These are phyloP conservation scores for Gastrophysa polygoni DNA, from an alignment of 2,888 invertebrate species.

Conservation along the genomic window DNA sequence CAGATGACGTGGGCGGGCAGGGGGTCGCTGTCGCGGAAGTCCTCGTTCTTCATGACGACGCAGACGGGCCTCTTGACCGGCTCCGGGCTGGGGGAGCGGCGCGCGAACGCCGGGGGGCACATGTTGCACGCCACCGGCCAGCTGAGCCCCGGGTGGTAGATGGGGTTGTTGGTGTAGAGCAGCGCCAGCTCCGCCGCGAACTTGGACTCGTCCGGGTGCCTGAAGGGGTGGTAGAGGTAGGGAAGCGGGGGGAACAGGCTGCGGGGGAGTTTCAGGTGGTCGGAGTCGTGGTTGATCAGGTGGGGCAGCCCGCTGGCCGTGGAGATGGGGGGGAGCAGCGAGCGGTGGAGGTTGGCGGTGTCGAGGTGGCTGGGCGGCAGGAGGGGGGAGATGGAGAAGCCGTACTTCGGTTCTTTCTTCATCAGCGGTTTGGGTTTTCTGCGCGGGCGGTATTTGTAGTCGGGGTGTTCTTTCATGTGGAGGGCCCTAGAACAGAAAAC, in stretches of 20 bases:
- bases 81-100: slow-evolving; percentile 55
- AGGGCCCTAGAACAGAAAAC: slow-evolving; percentile 67
- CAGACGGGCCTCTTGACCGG: slow-evolving; percentile 64
- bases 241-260: slow-evolving; percentile 74
- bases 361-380: slow-evolving; percentile 63
- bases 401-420: slow-evolving; percentile 79
- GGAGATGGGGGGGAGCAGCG: slow-evolving; percentile 58
- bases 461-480: slow-evolving; percentile 93
- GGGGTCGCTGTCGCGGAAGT: slow-evolving; percentile 60
- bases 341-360: slow-evolving; percentile 58
- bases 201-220: slow-evolving; percentile 64
- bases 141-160: slow-evolving; percentile 61
- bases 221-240: slow-evolving; percentile 71
- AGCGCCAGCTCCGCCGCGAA: slow-evolving; percentile 74
- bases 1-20: slow-evolving; percentile 74
- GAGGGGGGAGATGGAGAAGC: slow-evolving; percentile 70
- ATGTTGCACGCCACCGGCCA: slow-evolving; percentile 56
- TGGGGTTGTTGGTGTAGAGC: slow-evolving; percentile 63
- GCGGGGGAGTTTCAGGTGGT: slow-evolving; percentile 67
- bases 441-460: slow-evolving; percentile 89
- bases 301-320: slow-evolving; percentile 61
- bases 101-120: slow-evolving; percentile 56
- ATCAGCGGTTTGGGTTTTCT: slow-evolving; percentile 85
- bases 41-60: slow-evolving; percentile 67
- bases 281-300: slow-evolving; percentile 61